phyloP scores from a whole-genome alignment of 2,797 vertebrate genomes.

The Acanthornis magna region DNA sequence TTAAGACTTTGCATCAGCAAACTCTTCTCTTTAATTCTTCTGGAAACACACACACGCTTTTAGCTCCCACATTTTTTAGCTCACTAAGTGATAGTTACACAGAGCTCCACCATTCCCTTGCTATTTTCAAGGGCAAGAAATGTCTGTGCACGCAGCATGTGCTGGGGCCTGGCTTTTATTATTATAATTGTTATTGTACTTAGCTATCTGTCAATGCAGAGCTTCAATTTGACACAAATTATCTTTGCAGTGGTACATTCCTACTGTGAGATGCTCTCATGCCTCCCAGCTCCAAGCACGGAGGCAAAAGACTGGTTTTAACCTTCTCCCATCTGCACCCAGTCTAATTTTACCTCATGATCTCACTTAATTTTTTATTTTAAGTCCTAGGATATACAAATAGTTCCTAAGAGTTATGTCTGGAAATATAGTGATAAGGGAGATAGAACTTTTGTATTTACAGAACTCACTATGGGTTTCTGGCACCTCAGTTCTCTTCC shows the following conservation, averaged over 20 bases:
- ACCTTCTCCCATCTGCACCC: conserved; percentile 6
- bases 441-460: background rate
- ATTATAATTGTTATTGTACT: conserved; percentile 62
- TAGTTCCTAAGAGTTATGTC: background rate
- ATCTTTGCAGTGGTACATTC: background rate
- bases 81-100: background rate
- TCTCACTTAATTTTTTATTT: background rate
- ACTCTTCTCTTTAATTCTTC: background rate
- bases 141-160: background rate
- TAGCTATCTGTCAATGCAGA: conserved; percentile 44
- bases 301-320: conserved; percentile 5
- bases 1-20: background rate
- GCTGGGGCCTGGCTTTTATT: conserved; percentile 37
- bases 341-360: conserved; percentile 11
- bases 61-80: background rate
- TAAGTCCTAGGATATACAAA: background rate
- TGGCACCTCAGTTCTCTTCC: background rate
- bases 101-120: background rate
- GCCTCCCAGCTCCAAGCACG: background rate
- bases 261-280: background rate
- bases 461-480: background rate
- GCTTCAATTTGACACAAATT: conserved; percentile 41
- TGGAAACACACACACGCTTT: background rate
- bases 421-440: background rate
- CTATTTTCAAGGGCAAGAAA: conserved; percentile 50